Evolutionary conservation across 2,113 vertebrate genomes (phyloP), one percentile per base, ranked within the genome.

Genomic region (Platichthys flesus): DNA sequence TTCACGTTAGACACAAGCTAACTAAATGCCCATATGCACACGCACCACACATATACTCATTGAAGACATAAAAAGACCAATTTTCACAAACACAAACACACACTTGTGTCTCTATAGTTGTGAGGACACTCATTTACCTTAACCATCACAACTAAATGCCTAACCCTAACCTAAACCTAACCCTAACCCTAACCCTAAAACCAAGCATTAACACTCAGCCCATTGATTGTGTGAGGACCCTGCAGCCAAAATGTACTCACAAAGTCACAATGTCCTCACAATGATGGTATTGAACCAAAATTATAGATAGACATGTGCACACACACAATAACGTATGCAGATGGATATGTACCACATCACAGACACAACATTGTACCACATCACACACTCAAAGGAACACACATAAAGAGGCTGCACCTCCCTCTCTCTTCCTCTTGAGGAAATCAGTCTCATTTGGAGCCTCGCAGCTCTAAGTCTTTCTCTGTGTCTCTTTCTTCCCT

Each of bases 261-360:
- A 42, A 42, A 42, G 10, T 42, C 40, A 42, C 13, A 42, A 42
- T 42, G 40, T 42, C 40, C 40, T 3, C 12, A 42, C 12, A 13
- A 3, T 13, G 40, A 42, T 12, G 9, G 40, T 42, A 42, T 40
- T 42, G 40, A 42, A 42, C 10, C 35, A 42, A 13, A 42, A 42
- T 42, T 13, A 42, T 12, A 42, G 40, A 42, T 42, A 37, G 35
- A 45, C 52, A 64, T n/a, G 54, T 60, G 74, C 18, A 56, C n/a
- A 51, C 40, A 64, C 14, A 61, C 24, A 57, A 20, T 28, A 35
- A 28, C 70, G 59, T 47, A 69, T 74, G 59, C 40, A 72, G 47
- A 83, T 66, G 59, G 58, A 79, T 66, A 67, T 55, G 49, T 24
- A 62, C 80, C 76, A 79, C 79, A 70, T 86, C 68, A 79, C 13